phyloP scores from a whole-genome alignment of 2,113 vertebrate species.

The Chlamydotis undulata region DNA sequence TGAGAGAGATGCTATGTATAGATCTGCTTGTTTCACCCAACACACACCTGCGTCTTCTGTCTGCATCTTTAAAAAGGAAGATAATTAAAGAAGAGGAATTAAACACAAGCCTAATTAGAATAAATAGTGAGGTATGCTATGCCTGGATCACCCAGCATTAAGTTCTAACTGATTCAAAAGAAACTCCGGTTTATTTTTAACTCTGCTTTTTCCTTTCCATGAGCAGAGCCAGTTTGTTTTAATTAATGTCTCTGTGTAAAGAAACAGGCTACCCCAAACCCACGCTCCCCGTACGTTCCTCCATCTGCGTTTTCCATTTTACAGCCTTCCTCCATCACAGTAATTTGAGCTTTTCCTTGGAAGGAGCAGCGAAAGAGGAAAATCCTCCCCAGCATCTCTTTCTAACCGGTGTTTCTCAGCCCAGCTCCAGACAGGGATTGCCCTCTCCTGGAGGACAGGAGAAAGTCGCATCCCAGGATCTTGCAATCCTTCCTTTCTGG shows the following conservation, averaged over 20 bases:
- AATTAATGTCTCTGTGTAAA: background rate
- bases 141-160: background rate
- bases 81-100: background rate
- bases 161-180: background rate
- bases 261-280: background rate
- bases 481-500: background rate
- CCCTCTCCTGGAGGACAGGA: constrained; percentile 61
- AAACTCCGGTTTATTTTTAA: background rate
- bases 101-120: background rate
- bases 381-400: background rate
- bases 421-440: constrained; percentile 41
- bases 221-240: background rate
- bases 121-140: accelerated
- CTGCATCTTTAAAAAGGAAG: background rate
- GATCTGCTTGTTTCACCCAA: background rate
- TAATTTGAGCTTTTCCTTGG: constrained; percentile 12
- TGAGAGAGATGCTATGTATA: background rate
- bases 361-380: background rate
- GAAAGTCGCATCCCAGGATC: background rate
- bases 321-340: background rate
- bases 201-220: background rate
- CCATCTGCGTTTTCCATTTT: constrained; percentile 11
- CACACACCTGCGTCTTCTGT: accelerated
- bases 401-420: background rate
- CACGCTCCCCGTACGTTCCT: background rate